Percentiles rank a stretch among this genome's conserved stretches.
Evolutionary conservation across 2,888 invertebrate genomes (phyloP).

Genomic region (Lochmaea crataegi): DNA sequence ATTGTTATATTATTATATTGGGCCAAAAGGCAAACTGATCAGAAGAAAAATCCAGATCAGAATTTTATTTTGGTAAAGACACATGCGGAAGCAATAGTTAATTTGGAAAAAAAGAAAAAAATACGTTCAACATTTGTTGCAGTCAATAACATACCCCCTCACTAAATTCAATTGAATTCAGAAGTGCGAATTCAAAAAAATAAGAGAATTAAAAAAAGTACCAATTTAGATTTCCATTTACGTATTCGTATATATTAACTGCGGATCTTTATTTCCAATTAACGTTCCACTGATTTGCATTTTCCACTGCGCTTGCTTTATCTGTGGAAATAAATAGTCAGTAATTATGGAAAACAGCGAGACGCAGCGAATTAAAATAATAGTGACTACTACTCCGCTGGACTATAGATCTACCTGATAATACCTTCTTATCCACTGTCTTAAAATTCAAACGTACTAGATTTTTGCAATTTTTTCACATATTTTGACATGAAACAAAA

Average conservation of each 20-base stretch:
- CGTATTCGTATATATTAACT: neutral
- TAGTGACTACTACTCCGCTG: neutral
- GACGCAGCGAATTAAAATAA: neutral
- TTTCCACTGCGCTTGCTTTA: neutral
- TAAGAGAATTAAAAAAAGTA: neutral
- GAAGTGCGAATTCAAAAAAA: neutral
- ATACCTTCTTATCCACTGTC: neutral
- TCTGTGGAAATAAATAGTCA: neutral
- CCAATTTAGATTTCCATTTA: neutral
- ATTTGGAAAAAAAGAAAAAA: too few relatives aligned
- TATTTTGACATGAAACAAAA: too few relatives aligned
- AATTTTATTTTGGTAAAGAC: too few relatives aligned
- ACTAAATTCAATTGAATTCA: neutral
- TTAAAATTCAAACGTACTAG: neutral
- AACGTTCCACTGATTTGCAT: slow-evolving; percentile 6
- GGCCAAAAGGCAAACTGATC: too few relatives aligned
- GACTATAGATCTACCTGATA: neutral
- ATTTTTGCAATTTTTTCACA: too few relatives aligned
- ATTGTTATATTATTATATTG: too few relatives aligned
- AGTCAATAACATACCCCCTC: neutral
- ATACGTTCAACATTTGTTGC: neutral
- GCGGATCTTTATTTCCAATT: neutral
- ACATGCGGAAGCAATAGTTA: too few relatives aligned
- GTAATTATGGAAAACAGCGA: slow-evolving; percentile 1
- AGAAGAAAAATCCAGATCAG: too few relatives aligned